Evolutionary conservation across 2,113 vertebrate species (phyloP).

Genomic region (Agapornis roseicollis): DNA sequence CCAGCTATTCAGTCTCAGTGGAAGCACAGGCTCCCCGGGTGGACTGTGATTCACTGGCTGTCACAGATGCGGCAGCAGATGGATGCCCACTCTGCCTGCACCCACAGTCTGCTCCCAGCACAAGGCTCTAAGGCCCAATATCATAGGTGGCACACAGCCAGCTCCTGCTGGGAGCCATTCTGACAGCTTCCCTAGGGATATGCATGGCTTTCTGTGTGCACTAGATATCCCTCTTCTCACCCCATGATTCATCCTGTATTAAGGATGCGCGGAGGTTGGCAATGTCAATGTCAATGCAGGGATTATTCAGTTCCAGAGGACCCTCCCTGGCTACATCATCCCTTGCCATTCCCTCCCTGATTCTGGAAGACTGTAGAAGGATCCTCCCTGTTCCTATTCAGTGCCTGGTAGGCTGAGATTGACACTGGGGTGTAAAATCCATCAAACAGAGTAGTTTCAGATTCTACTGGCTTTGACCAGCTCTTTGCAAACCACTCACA

Average conservation of each 20-base stretch:
- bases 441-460: background rate
- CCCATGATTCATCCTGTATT: background rate
- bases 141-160: background rate
- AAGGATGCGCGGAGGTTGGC: background rate
- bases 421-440: background rate
- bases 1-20: background rate
- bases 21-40: rapidly evolving
- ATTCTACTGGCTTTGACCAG: background rate
- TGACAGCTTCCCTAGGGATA: background rate
- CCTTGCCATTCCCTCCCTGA: background rate
- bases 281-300: background rate
- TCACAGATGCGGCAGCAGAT: background rate
- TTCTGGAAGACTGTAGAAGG: background rate
- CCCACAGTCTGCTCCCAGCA: background rate
- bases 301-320: background rate
- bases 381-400: background rate
- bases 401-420: background rate
- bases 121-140: background rate
- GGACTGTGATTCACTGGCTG: background rate
- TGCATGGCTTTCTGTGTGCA: background rate
- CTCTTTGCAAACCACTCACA: background rate
- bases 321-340: background rate
- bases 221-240: background rate
- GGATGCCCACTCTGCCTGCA: background rate
- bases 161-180: rapidly evolving